Evolutionary conservation across 2,888 invertebrate species (phyloP).

Genomic region (Dryobotodes eremita): DNA sequence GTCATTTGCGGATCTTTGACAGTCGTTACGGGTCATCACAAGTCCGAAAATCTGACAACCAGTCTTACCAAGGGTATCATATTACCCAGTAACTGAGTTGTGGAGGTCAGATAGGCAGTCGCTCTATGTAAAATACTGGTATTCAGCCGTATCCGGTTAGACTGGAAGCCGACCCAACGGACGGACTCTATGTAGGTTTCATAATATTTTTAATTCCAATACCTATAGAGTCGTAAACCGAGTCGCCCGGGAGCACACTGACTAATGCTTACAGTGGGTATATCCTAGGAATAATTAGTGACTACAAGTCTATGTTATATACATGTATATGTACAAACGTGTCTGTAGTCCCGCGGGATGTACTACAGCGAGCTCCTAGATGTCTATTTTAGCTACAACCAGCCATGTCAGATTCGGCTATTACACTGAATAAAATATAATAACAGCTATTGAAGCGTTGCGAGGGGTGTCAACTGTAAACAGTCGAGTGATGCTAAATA

Average conservation of each 20-base stretch:
- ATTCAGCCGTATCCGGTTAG: no score
- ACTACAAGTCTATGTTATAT: neutral
- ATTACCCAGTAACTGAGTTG: no score
- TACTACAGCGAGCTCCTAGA: neutral
- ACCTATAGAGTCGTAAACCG: neutral
- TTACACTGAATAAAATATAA: neutral
- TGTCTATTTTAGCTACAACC: neutral
- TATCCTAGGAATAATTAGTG: neutral
- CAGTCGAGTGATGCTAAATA: no score
- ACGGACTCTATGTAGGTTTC: no score
- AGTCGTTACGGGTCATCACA: no score
- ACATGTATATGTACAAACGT: neutral
- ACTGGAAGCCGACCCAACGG: no score
- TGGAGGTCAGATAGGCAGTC: no score
- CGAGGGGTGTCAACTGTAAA: no score
- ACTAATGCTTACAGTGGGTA: neutral
- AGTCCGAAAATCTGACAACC: no score
- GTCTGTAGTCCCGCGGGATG: neutral
- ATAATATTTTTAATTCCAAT: neutral
- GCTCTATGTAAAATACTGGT: no score
- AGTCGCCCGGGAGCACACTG: neutral
- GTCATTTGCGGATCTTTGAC: no score
- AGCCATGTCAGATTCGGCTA: neutral
- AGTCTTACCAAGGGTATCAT: no score
- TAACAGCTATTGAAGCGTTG: neutral